phyloP scores from a whole-genome alignment of 2,797 vertebrate genomes.

The Pipistrellus nathusii region DNA sequence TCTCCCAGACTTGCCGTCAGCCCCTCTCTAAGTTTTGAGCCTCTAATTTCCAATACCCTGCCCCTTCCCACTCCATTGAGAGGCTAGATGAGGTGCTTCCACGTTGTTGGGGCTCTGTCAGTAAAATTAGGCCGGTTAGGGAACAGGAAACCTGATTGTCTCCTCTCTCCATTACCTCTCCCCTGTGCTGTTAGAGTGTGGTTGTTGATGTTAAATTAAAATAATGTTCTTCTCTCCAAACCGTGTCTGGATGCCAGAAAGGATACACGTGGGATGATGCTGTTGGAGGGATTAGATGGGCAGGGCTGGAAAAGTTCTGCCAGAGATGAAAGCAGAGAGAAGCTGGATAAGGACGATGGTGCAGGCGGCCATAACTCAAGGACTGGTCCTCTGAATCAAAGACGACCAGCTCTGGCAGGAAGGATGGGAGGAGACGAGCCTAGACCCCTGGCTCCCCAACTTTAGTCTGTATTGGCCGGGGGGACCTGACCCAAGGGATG shows the following conservation, averaged over 20 bases:
- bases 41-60: not conserved
- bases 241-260: not conserved
- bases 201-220: constrained; percentile 78
- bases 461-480: not conserved
- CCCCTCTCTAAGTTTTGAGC: not conserved
- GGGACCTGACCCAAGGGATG: not conserved
- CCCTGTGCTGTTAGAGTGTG: constrained; percentile 51
- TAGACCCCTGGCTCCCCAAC: not conserved
- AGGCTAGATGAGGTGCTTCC: not conserved
- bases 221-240: constrained; percentile 33
- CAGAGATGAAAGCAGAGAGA: not conserved
- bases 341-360: not conserved
- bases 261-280: not conserved
- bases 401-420: not conserved
- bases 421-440: not conserved
- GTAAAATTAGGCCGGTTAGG: constrained; percentile 58
- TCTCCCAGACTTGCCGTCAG: not conserved
- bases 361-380: not conserved
- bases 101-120: constrained; percentile 33
- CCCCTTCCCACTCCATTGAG: not conserved
- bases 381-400: not conserved
- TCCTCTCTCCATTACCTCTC: constrained; percentile 55
- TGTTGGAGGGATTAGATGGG: not conserved
- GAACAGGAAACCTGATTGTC: constrained; percentile 26
- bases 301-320: not conserved